These are phyloP conservation scores for Thymallus thymallus DNA, from an alignment of 2,113 vertebrate genomes.

Conservation along the genomic window DNA sequence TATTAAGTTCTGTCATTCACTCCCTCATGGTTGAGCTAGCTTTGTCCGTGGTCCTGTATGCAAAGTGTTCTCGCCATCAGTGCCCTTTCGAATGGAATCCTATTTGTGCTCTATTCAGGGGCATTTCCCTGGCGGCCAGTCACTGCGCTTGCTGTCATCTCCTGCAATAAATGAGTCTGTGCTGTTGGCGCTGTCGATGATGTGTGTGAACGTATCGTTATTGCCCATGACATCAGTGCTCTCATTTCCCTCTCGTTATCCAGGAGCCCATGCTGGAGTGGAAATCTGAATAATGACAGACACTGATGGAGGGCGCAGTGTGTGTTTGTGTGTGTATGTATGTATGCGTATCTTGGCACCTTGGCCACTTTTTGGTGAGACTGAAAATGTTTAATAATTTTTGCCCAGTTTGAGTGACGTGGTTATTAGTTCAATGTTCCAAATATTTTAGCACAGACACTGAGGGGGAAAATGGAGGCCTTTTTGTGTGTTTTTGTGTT, in stretches of 20 bases:
- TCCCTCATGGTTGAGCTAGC: not conserved
- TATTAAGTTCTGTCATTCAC: too few relatives aligned
- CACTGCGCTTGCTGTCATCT: constrained; percentile 39
- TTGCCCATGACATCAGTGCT: constrained; percentile 61
- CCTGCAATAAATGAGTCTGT: constrained; percentile 57
- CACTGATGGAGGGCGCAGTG: not conserved
- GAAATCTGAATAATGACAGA: constrained; percentile 60
- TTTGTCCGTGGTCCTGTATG: not conserved
- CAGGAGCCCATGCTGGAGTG: constrained; percentile 47
- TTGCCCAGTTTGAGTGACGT: not conserved
- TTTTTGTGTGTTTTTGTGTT: too few relatives aligned
- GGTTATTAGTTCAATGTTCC: not conserved
- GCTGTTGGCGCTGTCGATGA: constrained; percentile 4
- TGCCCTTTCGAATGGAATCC: constrained; percentile 36
- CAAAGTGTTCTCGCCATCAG: not conserved
- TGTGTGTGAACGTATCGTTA: constrained; percentile 32
- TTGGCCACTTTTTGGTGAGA: not conserved
- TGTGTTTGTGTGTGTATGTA: constrained; percentile 25
- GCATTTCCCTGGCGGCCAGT: constrained; percentile 57
- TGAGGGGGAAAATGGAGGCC: too few relatives aligned
- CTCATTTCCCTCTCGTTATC: constrained; percentile 68
- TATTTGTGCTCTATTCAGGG: constrained; percentile 53
- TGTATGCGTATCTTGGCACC: not conserved
- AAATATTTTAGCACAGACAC: not conserved
- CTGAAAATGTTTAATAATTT: constrained; percentile 14